Percentiles rank a stretch among this genome's conserved stretches.
phyloP scores from a whole-genome alignment of 2,888 invertebrate species.

The Anthrax anthrax region DNA sequence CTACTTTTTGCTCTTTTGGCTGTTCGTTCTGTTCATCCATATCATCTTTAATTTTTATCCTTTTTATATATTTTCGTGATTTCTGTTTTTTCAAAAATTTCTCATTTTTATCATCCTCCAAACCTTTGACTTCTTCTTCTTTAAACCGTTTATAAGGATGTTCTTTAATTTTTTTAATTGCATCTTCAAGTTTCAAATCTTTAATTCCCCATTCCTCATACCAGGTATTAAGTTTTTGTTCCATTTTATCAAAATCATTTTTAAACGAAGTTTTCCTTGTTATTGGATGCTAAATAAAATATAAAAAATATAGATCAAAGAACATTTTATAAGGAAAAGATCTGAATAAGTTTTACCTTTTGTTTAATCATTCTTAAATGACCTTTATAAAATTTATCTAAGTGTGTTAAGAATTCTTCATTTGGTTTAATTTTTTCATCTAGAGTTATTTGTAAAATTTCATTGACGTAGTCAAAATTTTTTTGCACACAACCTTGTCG shows the following conservation, averaged over 20 bases:
- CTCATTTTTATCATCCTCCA: constrained; percentile 25
- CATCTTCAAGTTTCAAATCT: constrained; percentile 31
- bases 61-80: constrained; percentile 29
- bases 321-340: not conserved
- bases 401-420: constrained; percentile 42
- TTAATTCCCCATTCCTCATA: constrained; percentile 33
- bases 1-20: not conserved
- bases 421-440: constrained; percentile 48
- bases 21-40: constrained; percentile 14
- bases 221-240: constrained; percentile 37
- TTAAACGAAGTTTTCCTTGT: constrained; percentile 23
- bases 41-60: constrained; percentile 26
- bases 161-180: constrained; percentile 30
- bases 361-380: constrained; percentile 39
- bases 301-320: not conserved
- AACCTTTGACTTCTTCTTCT: constrained; percentile 22
- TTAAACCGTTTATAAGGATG: constrained; percentile 54
- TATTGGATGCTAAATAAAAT: constrained; percentile 28
- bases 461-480: constrained; percentile 51
- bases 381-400: constrained; percentile 47
- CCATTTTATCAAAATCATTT: constrained; percentile 35
- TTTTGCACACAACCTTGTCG: constrained; percentile 43
- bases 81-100: constrained; percentile 22
- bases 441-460: constrained; percentile 51
- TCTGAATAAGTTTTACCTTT: constrained; percentile 31